These are phyloP conservation scores for Sialia sialis DNA, from an alignment of 2,113 vertebrate genomes.

Conservation along the genomic window DNA sequence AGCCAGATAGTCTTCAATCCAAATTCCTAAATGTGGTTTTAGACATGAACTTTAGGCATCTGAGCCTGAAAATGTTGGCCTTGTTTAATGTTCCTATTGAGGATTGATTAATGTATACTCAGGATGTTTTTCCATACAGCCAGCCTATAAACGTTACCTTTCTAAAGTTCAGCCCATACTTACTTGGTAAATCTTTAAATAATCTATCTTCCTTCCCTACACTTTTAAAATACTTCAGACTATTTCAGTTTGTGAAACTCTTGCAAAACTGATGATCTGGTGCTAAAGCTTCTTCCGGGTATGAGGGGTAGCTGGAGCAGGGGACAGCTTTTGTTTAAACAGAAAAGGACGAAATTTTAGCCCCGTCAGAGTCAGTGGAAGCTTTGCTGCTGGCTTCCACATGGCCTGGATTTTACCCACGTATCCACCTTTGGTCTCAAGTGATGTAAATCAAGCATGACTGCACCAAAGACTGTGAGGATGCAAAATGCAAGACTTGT, in stretches of 20 bases:
- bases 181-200: background rate
- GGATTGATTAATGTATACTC: conserved; percentile 40
- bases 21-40: background rate
- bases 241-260: background rate
- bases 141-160: conserved; percentile 10
- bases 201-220: conserved; percentile 1
- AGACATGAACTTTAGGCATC: background rate
- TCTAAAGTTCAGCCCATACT: conserved; percentile 31
- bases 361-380: background rate
- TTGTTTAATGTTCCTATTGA: conserved; percentile 3
- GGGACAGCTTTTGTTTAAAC: background rate
- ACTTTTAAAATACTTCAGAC: background rate
- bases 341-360: background rate
- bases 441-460: background rate
- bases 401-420: background rate
- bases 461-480: background rate
- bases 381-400: background rate
- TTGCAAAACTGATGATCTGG: background rate
- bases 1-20: background rate
- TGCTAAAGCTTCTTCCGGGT: background rate
- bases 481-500: background rate
- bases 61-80: background rate
- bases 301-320: background rate
- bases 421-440: background rate
- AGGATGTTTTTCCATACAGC: conserved; percentile 42